Conservation (phyloP, 2,888 invertebrate species). For the Acanthoscelides obtectus region DNA sequence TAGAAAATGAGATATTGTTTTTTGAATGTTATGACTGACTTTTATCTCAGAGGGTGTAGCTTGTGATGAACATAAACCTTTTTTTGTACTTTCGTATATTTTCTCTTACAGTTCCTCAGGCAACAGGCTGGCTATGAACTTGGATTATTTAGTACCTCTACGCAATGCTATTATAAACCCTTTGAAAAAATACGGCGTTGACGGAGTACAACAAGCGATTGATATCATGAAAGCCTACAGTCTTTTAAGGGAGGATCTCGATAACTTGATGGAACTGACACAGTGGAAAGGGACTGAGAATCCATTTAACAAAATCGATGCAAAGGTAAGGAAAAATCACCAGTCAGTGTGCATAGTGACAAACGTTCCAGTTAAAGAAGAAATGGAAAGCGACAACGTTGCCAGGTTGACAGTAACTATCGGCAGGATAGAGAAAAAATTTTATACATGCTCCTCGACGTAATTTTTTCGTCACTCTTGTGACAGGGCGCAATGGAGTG, state of each 20-base stretch:
- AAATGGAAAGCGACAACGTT: too few relatives aligned
- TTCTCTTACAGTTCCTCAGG: conserved; percentile 63
- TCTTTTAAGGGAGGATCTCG: conserved; percentile 86
- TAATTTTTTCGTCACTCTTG: too few relatives aligned
- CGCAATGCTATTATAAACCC: conserved; percentile 73
- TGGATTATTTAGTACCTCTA: conserved; percentile 84
- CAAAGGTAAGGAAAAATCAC: conserved; percentile 48
- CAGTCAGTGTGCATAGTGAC: too few relatives aligned
- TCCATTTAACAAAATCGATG: conserved; percentile 70
- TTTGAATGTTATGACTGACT: too few relatives aligned
- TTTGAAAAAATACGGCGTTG: conserved; percentile 61
- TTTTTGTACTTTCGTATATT: not conserved
- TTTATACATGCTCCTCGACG: too few relatives aligned
- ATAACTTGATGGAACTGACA: conserved; percentile 79
- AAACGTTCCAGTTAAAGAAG: too few relatives aligned
- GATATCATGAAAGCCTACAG: conserved; percentile 78
- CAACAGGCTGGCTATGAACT: conserved; percentile 73
- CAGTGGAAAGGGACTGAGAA: conserved; percentile 78
- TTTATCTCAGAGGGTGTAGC: too few relatives aligned
- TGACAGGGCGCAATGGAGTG: too few relatives aligned
- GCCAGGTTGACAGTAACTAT: too few relatives aligned
- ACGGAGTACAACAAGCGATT: conserved; percentile 69
- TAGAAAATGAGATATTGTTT: too few relatives aligned
- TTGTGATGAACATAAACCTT: too few relatives aligned
- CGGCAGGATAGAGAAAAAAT: too few relatives aligned